Evolutionary conservation across 2,797 vertebrate genomes (phyloP), one percentile per base, ranked within the genome.

Genomic region (Paratrypauchen microcephalus): DNA sequence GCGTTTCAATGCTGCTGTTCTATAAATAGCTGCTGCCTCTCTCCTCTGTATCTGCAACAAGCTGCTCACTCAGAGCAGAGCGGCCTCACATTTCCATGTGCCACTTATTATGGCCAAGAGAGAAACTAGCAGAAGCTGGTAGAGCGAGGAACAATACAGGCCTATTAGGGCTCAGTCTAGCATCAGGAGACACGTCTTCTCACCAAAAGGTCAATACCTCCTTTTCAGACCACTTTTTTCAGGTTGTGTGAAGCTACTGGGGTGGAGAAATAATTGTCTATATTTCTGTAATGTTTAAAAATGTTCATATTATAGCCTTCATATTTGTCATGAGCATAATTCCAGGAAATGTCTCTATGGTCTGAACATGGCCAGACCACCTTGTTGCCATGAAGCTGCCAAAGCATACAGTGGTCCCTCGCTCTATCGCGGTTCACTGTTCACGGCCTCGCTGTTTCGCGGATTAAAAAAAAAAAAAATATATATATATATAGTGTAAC

Each of bases 21-120:
- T 88, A 88, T 84, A 81, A 83, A 90, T 87, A 86, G 66, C 73
- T 12, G 48, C 79, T 55, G 79, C 77, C 72, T 74, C 80, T 70
- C 83, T 68, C 74, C 76, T 85, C 81, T 81, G 75, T 66, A 85
- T 71, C 79, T 23, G 75, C 79, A 74, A 55, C 58, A 6, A 72
- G 65, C 70, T 60, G 64, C 75, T 76, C 78, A 54, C 66, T 0
- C 36, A 21, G 28, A 71, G 61, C 69, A 36, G 8, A 36, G 32
- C 79, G 64, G 61, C 45, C 70, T 60, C 16, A 47, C 52, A 74
- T 0, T 36, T 74, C 32, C 61, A 67, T 1, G 23, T 60, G 68
- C 13, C 24, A 66, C 39, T 58, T 64, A 65, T 12, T 36, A 58
- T 65, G 69, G 39, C 58, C 5, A 57, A 16, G 28, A 60, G 55